A percentile compares a stretch with the other conserved stretches of the same genome.
Conservation (phyloP, 2,888 invertebrate genomes). For the Lasioglossum figueresi region DNA sequence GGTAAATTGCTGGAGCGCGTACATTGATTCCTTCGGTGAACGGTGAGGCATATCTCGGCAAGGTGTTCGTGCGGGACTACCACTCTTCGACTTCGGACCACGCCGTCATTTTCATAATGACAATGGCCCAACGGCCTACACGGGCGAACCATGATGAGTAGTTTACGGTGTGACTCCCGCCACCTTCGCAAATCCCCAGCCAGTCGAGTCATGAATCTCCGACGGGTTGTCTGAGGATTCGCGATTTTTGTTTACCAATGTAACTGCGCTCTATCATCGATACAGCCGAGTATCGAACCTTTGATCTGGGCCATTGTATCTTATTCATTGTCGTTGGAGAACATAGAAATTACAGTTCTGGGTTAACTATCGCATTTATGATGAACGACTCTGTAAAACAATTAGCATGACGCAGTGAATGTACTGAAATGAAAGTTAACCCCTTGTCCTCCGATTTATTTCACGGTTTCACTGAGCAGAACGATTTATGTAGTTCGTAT, state of each 20-base stretch:
- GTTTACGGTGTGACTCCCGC: conserved; percentile 69
- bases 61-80: conserved; percentile 61
- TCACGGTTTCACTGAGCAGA: no score
- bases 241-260: conserved; percentile 19
- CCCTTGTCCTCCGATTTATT: no score
- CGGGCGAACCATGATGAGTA: conserved; percentile 72
- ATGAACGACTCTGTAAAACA: background rate
- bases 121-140: conserved; percentile 71
- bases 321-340: background rate
- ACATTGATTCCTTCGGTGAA: conserved; percentile 17
- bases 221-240: conserved; percentile 21
- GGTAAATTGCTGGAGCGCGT: conserved; percentile 15
- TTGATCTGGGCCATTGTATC: background rate
- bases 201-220: conserved; percentile 51
- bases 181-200: conserved; percentile 73
- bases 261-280: background rate
- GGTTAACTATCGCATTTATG: background rate
- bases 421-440: background rate
- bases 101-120: conserved; percentile 76
- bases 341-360: background rate
- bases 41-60: conserved; percentile 32
- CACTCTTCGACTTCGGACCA: conserved; percentile 65
- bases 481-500: no score
- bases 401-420: background rate
- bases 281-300: background rate